Conservation (phyloP, 2,797 vertebrate genomes). For the Liasis olivaceus region DNA sequence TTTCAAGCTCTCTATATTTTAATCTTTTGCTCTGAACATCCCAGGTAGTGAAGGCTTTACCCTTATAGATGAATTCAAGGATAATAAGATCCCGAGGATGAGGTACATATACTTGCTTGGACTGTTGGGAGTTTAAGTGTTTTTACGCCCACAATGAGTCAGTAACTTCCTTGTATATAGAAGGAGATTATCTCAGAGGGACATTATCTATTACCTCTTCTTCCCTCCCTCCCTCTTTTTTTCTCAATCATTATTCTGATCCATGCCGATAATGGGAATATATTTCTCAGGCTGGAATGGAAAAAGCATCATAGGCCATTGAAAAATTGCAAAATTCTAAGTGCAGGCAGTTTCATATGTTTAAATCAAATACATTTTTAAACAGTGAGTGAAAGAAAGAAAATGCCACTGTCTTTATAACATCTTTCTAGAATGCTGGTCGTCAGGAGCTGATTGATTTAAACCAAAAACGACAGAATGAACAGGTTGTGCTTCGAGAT, state of each 20-base stretch:
- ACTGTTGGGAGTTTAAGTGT: constrained; percentile 55
- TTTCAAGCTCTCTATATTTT: constrained; percentile 80
- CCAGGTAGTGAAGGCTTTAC: constrained; percentile 87
- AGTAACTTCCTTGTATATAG: background rate
- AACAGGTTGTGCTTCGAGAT: background rate
- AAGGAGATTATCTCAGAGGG: background rate
- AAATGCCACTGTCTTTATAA: background rate
- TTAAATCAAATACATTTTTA: background rate
- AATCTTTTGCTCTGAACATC: constrained; percentile 83
- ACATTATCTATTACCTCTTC: background rate
- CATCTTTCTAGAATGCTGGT: background rate
- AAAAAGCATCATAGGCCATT: background rate
- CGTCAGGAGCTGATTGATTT: background rate
- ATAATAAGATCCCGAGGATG: constrained; percentile 79
- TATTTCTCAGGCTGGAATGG: background rate
- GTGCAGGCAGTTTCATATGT: background rate
- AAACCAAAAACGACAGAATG: background rate
- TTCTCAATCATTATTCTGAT: background rate
- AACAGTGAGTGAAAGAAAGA: background rate
- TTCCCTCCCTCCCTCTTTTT: background rate
- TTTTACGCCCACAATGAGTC: background rate
- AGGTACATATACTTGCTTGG: constrained; percentile 73
- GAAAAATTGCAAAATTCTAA: background rate
- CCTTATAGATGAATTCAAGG: constrained; percentile 75
- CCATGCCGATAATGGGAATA: background rate